These are phyloP conservation scores for Allacma fusca DNA, from an alignment of 2,888 invertebrate species.

Conservation along the genomic window DNA sequence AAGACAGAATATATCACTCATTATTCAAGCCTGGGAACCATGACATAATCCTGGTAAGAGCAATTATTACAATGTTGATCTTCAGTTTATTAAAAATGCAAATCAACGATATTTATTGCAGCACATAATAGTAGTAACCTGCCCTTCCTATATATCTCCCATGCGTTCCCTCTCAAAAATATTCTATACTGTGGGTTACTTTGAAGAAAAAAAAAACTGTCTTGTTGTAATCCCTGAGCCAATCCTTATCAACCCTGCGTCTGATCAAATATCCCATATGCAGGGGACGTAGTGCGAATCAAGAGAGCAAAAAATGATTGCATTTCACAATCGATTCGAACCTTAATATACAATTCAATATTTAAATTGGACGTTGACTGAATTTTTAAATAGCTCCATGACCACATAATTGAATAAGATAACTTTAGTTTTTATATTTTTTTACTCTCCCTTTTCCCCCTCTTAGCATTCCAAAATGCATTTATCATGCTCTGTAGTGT, in stretches of 20 bases:
- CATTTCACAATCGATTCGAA: background rate
- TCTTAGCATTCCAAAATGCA: no score
- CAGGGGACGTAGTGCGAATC: no score
- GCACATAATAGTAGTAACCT: background rate
- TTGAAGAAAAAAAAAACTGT: background rate
- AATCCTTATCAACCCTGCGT: background rate
- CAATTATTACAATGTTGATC: constrained; percentile 24
- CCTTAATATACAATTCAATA: background rate
- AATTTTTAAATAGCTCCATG: background rate
- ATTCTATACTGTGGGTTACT: background rate
- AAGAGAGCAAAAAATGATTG: background rate
- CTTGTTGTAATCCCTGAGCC: background rate
- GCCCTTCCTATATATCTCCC: background rate
- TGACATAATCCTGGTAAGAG: constrained; percentile 18
- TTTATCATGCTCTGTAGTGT: no score
- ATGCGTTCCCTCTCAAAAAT: constrained; percentile 5
- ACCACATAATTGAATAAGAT: no score
- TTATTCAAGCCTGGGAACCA: background rate
- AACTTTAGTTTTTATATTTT: no score
- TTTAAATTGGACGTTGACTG: constrained; percentile 12
- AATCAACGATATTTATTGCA: constrained; percentile 21
- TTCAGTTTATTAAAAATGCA: constrained; percentile 26
- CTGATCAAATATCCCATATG: background rate
- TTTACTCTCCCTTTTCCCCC: no score
- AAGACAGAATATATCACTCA: constrained; percentile 16